Evolutionary conservation across 1,140 invertebrate species (phyloP).

Genomic region (Xylocopa sonorina): DNA sequence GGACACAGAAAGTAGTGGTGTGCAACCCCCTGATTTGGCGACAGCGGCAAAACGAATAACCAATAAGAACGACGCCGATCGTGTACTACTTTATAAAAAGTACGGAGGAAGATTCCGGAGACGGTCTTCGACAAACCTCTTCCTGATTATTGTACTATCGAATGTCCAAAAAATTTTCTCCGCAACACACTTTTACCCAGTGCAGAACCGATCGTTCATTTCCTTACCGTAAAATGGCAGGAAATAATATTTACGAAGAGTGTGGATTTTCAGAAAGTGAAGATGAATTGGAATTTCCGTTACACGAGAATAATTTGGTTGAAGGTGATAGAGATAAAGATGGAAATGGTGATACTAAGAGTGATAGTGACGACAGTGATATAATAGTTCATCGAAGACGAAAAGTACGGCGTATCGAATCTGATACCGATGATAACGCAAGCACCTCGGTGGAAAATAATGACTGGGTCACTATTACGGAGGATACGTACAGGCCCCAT

Average conservation of each 20-base stretch:
- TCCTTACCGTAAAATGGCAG: not conserved
- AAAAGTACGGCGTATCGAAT: not conserved
- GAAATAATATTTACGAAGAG: not conserved
- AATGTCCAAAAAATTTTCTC: too few relatives aligned
- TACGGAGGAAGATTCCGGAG: too few relatives aligned
- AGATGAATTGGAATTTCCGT: not conserved
- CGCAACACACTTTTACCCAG: too few relatives aligned
- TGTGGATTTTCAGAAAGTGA: not conserved
- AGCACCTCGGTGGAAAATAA: not conserved
- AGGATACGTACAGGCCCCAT: not conserved
- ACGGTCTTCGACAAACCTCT: too few relatives aligned
- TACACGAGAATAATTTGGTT: not conserved
- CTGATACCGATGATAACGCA: not conserved
- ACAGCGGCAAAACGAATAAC: too few relatives aligned
- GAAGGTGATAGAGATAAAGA: not conserved
- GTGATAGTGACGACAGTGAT: not conserved
- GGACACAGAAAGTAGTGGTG: too few relatives aligned
- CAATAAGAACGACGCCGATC: too few relatives aligned
- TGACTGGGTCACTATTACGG: not conserved
- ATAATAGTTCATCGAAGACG: not conserved
- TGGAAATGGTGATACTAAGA: not conserved
- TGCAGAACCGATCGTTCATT: too few relatives aligned
- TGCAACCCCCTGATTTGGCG: too few relatives aligned
- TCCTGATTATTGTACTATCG: too few relatives aligned
- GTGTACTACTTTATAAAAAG: too few relatives aligned